Base-by-base conservation (phyloP, 2,888 invertebrate genomes). In the Pristionchus maxplancki region DNA sequence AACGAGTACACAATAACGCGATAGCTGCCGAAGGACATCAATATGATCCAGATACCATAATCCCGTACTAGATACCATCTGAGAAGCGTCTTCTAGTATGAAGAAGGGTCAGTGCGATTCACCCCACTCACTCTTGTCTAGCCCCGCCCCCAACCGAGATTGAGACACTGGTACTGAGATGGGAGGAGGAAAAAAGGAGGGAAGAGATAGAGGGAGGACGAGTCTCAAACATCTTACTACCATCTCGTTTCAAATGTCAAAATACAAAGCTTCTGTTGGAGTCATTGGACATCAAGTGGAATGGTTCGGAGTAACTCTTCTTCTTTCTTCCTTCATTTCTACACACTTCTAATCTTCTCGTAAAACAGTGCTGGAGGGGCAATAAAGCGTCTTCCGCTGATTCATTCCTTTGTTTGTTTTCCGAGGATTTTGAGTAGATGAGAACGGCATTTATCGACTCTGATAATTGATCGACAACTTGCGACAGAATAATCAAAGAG, bases 281-380 rank as follows among this genome's bases (percentile, higher is more conserved):
- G 17, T 71, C 37, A 37, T 71, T 71, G 2, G 37, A 3, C 53
- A 34, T 34, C 20, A 44, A 81, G 9, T 48, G 28, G 28, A 81
- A 44, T 81, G 74, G 74, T 74, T 37, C 8, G 44, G 37, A 71
- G 34, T 71, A 37, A 71, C 37, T 37, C n/a, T 34, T 28, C 11
- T 17, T 78, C 78, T 78, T 28, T 48, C 44, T 48, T 67, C 67
- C 44, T 78, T 48, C 13, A 44, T 24, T 78, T 78, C 78, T 44
- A 24, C 44, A 9, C 48, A 44, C 44, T 13, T 48, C 78, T 78
- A 78, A 78, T 78, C 78, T 48, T 78, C 78, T 78, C 78, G 78
- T 78, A 78, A 78, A 78, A 78, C 78, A 78, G 0, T 78, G 78
- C 78, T 24, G 31, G 78, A 58, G 58, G n/a, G 78, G 78, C 78